A percentile compares a stretch with the other conserved stretches of the same genome.
These are phyloP conservation scores for Dromococcyx pavoninus DNA, from an alignment of 2,797 vertebrate genomes.

Conservation along the genomic window DNA sequence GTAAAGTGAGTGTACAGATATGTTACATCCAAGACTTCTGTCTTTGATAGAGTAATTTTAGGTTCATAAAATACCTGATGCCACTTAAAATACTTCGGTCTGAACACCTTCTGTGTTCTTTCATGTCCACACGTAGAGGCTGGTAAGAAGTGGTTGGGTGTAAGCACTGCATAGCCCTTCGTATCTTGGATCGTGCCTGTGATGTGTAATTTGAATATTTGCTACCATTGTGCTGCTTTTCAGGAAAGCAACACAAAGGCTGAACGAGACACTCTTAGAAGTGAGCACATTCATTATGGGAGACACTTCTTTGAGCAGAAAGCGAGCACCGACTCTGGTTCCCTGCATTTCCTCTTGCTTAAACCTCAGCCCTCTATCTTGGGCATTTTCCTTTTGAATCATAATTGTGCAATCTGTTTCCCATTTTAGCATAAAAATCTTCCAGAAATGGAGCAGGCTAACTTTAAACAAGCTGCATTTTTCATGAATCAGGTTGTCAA, in stretches of 20 bases:
- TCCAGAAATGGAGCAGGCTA: conserved; percentile 66
- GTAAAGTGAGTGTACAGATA: not conserved
- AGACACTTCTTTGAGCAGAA: conserved; percentile 52
- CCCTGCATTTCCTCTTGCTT: conserved; percentile 14
- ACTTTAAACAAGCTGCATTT: conserved; percentile 72
- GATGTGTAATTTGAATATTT: conserved; percentile 25
- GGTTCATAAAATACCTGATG: not conserved
- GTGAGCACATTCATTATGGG: conserved; percentile 20
- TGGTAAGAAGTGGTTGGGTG: not conserved
- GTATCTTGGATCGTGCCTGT: not conserved
- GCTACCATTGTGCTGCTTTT: conserved; percentile 28
- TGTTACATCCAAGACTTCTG: not conserved
- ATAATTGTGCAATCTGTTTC: conserved; percentile 75
- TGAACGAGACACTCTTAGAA: conserved; percentile 53
- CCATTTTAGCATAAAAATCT: conserved; percentile 72
- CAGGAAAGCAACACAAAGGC: conserved; percentile 59
- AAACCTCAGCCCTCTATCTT: conserved; percentile 65
- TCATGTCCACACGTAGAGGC: not conserved
- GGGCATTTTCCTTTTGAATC: conserved; percentile 71
- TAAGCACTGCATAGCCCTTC: not conserved
- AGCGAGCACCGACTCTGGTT: conserved; percentile 16
- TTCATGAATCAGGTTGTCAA: conserved; percentile 72
- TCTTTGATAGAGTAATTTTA: not conserved
- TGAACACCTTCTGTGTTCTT: not conserved
- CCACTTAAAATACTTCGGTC: not conserved